Base-by-base conservation (phyloP, 2,888 invertebrate species). In the Palloptera scutellata region DNA sequence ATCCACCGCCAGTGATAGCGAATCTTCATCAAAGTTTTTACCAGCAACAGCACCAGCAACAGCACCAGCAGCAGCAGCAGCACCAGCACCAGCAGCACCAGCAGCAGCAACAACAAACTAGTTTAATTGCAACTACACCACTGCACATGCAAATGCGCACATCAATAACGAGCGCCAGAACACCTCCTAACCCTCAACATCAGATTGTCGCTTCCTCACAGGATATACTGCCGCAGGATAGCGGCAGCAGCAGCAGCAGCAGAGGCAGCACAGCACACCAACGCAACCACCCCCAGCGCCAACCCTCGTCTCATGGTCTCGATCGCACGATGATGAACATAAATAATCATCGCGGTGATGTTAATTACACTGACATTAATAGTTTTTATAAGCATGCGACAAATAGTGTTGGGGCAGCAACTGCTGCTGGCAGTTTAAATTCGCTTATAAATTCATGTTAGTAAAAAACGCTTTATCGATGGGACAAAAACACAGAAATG, bases 391-490 rank as follows among this genome's bases (percentile, higher is more conserved):
- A 67, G 62, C 66, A 53, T 42, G 51, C 66, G 43, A 43, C 58
- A 61, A 68, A 59, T 30, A 66, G 53, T 15, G 67, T 58, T 52
- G 60, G 45, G 5, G 43, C 6, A 30, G 30, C 58, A 15, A 66
- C 20, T 59, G 48, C 15, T 61, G 41, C 30, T 11, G 67, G 68
- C 63, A 70, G 66, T 67, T 70, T 73, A 52, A 72, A 65, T 62
- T 69, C 74, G 65, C 70, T 76, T 40, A 75, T 83, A 19, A 80
- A 83, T 72, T 78, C 83, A 53, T 83, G 82, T 77, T 83, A 83
- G 74, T 80, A 30, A n/a, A n/a, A n/a, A 58, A 40, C 15, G 48
- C 48, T 13, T 48, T 10, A 15, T 30, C 30, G 6, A 30, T 30
- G 30, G 6, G 6, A 30, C n/a, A n/a, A n/a, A n/a, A n/a, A n/a